phyloP scores from a whole-genome alignment of 2,797 vertebrate species.

The Enteromius argenteus region DNA sequence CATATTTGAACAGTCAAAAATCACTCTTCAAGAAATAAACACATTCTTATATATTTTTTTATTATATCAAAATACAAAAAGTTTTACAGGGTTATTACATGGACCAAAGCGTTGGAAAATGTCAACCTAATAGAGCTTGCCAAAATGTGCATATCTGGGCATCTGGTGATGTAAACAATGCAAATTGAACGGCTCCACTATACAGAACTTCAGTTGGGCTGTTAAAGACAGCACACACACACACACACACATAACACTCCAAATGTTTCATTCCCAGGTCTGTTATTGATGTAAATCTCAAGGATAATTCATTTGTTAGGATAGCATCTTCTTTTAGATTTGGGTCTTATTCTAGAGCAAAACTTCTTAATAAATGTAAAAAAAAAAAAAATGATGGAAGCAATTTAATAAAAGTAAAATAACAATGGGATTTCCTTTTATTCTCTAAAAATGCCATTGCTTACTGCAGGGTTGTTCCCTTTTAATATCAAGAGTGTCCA shows the following conservation, averaged over 20 bases:
- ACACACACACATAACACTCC: constrained; percentile 28
- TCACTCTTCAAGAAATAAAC: constrained; percentile 7
- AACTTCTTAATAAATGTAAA: background rate
- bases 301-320: constrained; percentile 68
- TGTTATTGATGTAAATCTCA: constrained; percentile 54
- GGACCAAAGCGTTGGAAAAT: constrained; percentile 84
- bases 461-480: constrained; percentile 39
- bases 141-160: constrained; percentile 66
- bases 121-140: constrained; percentile 80
- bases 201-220: constrained; percentile 52
- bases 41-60: constrained; percentile 76
- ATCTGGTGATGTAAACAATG: constrained; percentile 66
- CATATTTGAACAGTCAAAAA: constrained; percentile 65
- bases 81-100: constrained; percentile 83
- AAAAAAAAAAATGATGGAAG: background rate
- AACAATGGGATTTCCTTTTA: constrained; percentile 24
- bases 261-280: constrained; percentile 21
- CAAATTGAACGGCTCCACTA: constrained; percentile 55
- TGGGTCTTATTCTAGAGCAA: constrained; percentile 67
- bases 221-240: constrained; percentile 46
- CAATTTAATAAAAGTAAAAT: constrained; percentile 46
- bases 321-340: constrained; percentile 64
- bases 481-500: constrained; percentile 49
- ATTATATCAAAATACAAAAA: constrained; percentile 91
- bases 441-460: constrained; percentile 36